These are phyloP conservation scores for Ageneiosus marmoratus DNA, from an alignment of 2,113 vertebrate genomes.

Conservation along the genomic window DNA sequence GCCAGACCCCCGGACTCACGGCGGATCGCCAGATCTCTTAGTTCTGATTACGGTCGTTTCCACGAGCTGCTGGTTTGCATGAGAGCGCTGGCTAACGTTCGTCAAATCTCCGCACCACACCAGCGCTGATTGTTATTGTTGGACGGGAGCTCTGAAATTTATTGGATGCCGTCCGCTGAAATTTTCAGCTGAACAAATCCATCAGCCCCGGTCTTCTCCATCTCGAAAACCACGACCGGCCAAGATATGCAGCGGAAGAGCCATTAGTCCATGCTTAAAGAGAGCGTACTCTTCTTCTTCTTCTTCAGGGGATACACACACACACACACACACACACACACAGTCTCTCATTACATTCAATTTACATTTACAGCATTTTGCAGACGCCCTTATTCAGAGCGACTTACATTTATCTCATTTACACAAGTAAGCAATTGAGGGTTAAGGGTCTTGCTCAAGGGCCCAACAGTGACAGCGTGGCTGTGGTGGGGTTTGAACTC, in stretches of 20 bases:
- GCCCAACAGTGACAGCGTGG: no score
- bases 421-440: no score
- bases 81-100: conserved; percentile 41
- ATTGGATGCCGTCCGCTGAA: conserved; percentile 54
- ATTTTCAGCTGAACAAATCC: conserved; percentile 49
- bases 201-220: conserved; percentile 26
- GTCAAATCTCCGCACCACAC: conserved; percentile 58
- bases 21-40: conserved; percentile 45
- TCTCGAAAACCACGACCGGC: conserved; percentile 38
- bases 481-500: no score
- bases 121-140: conserved; percentile 64
- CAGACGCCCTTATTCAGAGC: no score
- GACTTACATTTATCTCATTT: no score
- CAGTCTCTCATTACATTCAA: no score
- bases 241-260: conserved; percentile 58
- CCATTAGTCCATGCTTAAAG: conserved; percentile 53
- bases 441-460: no score
- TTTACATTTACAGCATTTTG: no score
- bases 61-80: conserved; percentile 65
- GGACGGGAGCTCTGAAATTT: conserved; percentile 56
- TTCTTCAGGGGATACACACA: conserved; percentile 21
- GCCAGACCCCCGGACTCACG: conserved; percentile 32
- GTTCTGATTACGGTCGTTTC: conserved; percentile 74
- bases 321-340: no score
- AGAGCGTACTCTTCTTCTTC: conserved; percentile 32